Base-by-base conservation (phyloP, 2,888 invertebrate species). In the Schrankia costaestrigalis region DNA sequence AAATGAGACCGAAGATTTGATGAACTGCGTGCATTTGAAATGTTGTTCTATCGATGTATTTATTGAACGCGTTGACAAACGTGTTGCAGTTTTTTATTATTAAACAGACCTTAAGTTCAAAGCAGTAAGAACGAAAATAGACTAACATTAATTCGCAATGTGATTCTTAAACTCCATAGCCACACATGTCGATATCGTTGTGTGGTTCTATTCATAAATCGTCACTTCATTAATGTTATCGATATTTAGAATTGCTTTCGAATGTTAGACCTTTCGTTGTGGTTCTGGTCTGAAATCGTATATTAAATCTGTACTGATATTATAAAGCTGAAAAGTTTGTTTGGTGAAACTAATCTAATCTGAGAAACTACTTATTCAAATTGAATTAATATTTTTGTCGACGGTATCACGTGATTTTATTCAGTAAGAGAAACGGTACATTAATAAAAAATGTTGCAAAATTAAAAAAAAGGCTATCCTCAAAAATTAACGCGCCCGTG, bases 1-100 rank as follows among this genome's bases (percentile, higher is more conserved):
- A 72, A 77, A 80, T 78, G 73, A 64, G 71, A 60, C 65, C 71
- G 71, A 77, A 73, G 71, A 78, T 79, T 78, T 80, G 81, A 79
- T 76, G 75, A 77, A 80, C 71, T 69, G 60, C 63, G 54, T 63
- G 56, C 71, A 64, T 76, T 77, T 74, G 66, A 73, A 75, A 73
- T 69, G 64, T 57, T 60, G 60, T 57, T 69, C 63, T 68, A 73
- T 76, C 69, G 77, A 80, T 71, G 63, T 69, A 74, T 78, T 78
- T 73, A 78, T 75, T 71, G 61, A 60, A 50, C 54, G 47, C 47
- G 52, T 46, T 43, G 41, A 41, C 45, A 43, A 32, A 41, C 27
- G 34, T 31, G 13, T 25, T 15, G 30, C 3, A 15, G n/a, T 10
- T 25, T 22, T 24, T 28, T n/a, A n/a, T n/a, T n/a, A 41, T 7